Percentiles rank a stretch among this genome's conserved stretches.
Conservation (phyloP, 2,797 vertebrate species). For the Oreochromis grahami region DNA sequence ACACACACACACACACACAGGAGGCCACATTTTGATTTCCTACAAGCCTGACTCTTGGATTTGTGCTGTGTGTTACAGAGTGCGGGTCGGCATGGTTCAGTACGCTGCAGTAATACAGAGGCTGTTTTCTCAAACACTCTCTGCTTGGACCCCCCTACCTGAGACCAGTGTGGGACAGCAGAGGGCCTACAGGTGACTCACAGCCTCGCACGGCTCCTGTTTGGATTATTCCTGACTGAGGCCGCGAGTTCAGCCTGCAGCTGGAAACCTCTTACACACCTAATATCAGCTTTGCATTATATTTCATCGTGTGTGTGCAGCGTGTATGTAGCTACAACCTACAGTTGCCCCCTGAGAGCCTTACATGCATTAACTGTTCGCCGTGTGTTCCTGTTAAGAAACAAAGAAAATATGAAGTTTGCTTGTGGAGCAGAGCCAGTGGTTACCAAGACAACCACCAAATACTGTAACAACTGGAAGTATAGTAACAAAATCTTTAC, state of each 20-base stretch:
- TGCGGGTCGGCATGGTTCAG: slow-evolving; percentile 75
- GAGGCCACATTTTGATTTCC: not conserved
- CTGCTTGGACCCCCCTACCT: slow-evolving; percentile 75
- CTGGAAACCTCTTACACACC: not conserved
- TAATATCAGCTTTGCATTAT: not conserved
- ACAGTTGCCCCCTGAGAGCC: not conserved
- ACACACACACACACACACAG: not conserved
- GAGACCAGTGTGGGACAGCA: slow-evolving; percentile 81
- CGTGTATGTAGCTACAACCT: not conserved
- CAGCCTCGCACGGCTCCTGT: not conserved
- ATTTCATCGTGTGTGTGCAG: not conserved
- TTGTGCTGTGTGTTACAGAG: slow-evolving; percentile 18
- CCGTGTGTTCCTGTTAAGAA: not conserved
- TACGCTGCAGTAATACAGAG: slow-evolving; percentile 80
- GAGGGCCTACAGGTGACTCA: slow-evolving; percentile 81
- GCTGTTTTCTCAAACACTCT: slow-evolving; percentile 85
- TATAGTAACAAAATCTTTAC: not conserved
- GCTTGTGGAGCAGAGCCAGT: not conserved
- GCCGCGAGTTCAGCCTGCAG: not conserved
- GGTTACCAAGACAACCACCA: not conserved
- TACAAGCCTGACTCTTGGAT: not conserved
- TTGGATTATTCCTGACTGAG: not conserved
- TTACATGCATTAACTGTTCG: too few species aligned
- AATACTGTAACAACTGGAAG: not conserved
- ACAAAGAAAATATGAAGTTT: too few species aligned